phyloP scores from a whole-genome alignment of 35 echinoderm and acorn worm genomes.

The Patiria miniata region DNA sequence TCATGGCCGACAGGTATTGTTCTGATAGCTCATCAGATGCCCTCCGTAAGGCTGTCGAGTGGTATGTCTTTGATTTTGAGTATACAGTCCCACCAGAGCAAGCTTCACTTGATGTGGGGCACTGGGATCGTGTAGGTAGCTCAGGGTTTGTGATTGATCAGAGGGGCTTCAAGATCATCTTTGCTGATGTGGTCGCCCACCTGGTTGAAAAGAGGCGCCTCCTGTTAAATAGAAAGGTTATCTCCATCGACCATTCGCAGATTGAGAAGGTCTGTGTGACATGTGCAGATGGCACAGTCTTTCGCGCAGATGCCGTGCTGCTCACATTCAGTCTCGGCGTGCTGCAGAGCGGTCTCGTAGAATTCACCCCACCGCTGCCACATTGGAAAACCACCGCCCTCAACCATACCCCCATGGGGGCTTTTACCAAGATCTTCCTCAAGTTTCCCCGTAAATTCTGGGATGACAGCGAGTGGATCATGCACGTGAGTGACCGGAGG shows the following conservation, averaged over 20 bases:
- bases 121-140: background rate
- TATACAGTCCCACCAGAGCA: conserved; percentile 20
- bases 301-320: conserved; percentile 34
- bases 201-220: conserved; percentile 19
- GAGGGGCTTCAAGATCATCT: conserved; percentile 33
- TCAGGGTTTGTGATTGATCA: conserved; percentile 20
- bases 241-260: conserved; percentile 27
- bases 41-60: conserved; percentile 42
- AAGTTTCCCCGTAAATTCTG: conserved; percentile 54
- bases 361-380: conserved; percentile 36
- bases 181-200: conserved; percentile 7
- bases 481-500: background rate
- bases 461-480: conserved; percentile 44
- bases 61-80: conserved; percentile 28
- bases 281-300: conserved; percentile 41
- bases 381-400: conserved; percentile 49
- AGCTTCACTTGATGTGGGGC: background rate
- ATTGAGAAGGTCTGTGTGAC: conserved; percentile 22
- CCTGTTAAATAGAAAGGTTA: conserved; percentile 31
- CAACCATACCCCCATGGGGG: conserved; percentile 24
- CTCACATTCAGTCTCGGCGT: conserved; percentile 57
- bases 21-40: background rate
- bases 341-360: conserved; percentile 29
- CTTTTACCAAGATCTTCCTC: conserved; percentile 58
- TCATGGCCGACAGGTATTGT: background rate